Evolutionary conservation across 2,888 invertebrate species (phyloP), one percentile per base, ranked within the genome.

Genomic region (Tuberolachnus salignus): DNA sequence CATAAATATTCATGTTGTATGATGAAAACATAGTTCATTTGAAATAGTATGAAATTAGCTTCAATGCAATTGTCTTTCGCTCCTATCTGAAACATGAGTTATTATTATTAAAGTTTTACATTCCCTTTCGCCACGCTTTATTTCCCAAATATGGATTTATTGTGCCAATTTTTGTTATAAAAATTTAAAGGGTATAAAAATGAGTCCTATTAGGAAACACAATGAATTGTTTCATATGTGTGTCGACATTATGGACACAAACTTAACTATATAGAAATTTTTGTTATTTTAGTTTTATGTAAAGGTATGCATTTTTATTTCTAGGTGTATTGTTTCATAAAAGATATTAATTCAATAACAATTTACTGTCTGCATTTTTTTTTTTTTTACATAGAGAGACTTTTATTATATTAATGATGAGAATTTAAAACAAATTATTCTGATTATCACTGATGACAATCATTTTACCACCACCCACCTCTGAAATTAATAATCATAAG

Each of bases 11-110:
- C 10, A 23, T 23, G 9, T 66, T 66, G 10, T 1, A 53, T 53
- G 34, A 69, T 69, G 34, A 34, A 34, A 2, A 53, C 67, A 51
- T 67, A 67, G 66, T 67, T 67, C 49, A 67, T 67, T 67, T 67
- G 26, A 67, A 23, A n/a, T n/a, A 26, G 13, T 34, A 53, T 69
- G 69, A 53, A 53, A 69, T n/a, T 19, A 53, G 34, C 34, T 19
- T 34, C 23, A 34, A 13, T 53, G 19, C 19, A 69, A 53, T 73
- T 73, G 63, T 63, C 49, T 63, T 73, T 51, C 42, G 42, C 46
- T 67, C 59, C 57, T 75, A 63, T 61, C 61, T 72, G 51, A 61
- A 61, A 57, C 42, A 59, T 67, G 51, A 26, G 10, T 34, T 34
- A 4, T 6, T 34, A 6, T 34, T 34, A 34, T 34, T 34, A 4